Percentiles rank a stretch among this genome's conserved stretches.
Evolutionary conservation across 2,888 invertebrate species (phyloP).

Genomic region (Rugalucina vietnamica): DNA sequence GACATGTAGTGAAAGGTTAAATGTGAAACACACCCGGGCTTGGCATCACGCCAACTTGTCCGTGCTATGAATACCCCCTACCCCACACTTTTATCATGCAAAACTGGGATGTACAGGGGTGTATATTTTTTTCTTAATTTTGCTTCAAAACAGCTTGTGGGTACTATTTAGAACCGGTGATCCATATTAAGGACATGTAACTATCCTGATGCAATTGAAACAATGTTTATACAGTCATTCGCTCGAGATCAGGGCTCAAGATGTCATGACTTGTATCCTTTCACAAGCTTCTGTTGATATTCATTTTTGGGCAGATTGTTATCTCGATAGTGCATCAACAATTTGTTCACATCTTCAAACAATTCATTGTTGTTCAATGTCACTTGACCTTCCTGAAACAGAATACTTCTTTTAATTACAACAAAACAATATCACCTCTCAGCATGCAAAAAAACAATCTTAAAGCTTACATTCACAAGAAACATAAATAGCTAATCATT

Average conservation of each 20-base stretch:
- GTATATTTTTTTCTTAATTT: too few relatives aligned
- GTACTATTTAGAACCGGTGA: too few relatives aligned
- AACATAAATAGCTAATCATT: background rate
- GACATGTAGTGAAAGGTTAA: too few relatives aligned
- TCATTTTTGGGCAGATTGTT: constrained; percentile 49
- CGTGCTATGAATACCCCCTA: too few relatives aligned
- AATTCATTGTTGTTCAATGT: constrained; percentile 31
- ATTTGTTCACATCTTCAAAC: constrained; percentile 20
- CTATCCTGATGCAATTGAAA: too few relatives aligned
- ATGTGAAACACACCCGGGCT: too few relatives aligned
- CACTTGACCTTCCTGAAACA: constrained; percentile 25
- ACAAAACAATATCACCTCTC: background rate
- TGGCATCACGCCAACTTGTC: too few relatives aligned
- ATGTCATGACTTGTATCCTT: constrained; percentile 27
- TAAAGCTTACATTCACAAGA: background rate
- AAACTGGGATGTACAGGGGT: too few relatives aligned
- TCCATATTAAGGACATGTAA: too few relatives aligned
- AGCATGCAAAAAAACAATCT: background rate
- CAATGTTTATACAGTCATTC: too few relatives aligned
- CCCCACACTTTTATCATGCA: too few relatives aligned
- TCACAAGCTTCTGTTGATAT: constrained; percentile 37
- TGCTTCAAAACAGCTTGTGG: too few relatives aligned
- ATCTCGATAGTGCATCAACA: constrained; percentile 39
- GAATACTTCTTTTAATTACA: background rate
- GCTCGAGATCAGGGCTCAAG: background rate